Percentiles rank a stretch among this genome's conserved stretches.
Evolutionary conservation across 2,797 vertebrate species (phyloP).

Genomic region (Phrynocephalus vlangalii): DNA sequence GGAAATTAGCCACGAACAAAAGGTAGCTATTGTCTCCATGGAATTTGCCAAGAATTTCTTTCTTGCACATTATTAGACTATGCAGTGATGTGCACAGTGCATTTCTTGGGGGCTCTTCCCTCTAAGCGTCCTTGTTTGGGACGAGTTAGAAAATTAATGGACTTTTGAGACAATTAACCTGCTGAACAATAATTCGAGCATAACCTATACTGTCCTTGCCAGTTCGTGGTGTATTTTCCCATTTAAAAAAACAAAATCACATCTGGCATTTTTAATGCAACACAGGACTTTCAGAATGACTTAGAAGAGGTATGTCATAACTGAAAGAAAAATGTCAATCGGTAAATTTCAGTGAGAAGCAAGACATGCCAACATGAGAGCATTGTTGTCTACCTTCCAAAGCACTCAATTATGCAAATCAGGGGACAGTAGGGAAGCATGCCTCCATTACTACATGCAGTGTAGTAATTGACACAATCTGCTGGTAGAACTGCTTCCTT

Average conservation of each 20-base stretch:
- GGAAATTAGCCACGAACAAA: conserved; percentile 62
- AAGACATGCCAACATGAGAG: background rate
- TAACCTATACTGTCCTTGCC: background rate
- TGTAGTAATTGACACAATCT: background rate
- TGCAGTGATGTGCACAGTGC: background rate
- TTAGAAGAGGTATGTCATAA: background rate
- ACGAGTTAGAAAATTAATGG: background rate
- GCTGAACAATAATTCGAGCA: background rate
- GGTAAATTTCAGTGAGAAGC: background rate
- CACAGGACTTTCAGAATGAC: background rate
- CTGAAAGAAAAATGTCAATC: background rate
- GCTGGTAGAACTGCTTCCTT: background rate
- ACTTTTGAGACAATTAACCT: background rate
- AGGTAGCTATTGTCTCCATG: conserved; percentile 47
- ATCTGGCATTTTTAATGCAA: background rate
- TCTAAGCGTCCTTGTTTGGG: background rate
- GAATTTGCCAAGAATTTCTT: conserved; percentile 50
- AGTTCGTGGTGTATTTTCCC: background rate
- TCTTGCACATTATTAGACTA: conserved; percentile 8
- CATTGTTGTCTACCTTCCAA: background rate
- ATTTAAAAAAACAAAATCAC: background rate
- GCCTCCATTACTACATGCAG: background rate
- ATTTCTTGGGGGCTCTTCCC: background rate
- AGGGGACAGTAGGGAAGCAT: background rate
- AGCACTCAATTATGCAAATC: background rate